Conservation (phyloP, 2,113 vertebrate genomes). For the Channa argus region DNA sequence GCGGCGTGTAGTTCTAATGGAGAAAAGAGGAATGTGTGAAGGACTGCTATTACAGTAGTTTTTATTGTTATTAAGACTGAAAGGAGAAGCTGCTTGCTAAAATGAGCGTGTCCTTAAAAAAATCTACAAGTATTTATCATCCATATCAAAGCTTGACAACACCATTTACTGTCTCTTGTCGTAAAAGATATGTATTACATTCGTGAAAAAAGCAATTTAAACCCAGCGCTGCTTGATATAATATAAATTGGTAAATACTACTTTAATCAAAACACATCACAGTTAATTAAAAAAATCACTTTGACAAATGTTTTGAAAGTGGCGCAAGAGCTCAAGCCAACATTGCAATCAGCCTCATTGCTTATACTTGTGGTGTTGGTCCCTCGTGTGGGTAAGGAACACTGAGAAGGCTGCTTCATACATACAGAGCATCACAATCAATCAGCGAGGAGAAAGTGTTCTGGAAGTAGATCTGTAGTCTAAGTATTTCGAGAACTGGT, state of each 20-base stretch:
- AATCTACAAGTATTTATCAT: conserved; percentile 40
- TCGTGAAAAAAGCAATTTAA: conserved; percentile 65
- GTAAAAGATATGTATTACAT: conserved; percentile 58
- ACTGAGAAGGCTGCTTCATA: conserved; percentile 47
- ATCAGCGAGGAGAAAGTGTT: conserved; percentile 26
- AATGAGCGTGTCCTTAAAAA: conserved; percentile 47
- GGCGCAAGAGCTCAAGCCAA: conserved; percentile 55
- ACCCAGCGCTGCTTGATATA: conserved; percentile 59
- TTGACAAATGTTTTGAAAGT: conserved; percentile 71
- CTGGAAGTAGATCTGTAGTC: conserved; percentile 17
- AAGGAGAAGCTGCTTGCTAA: conserved; percentile 40
- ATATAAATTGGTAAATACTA: conserved; percentile 76
- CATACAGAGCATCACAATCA: conserved; percentile 42
- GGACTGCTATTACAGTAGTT: conserved; percentile 57
- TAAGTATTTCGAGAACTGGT: conserved; percentile 25
- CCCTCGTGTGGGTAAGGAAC: conserved; percentile 58
- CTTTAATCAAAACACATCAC: conserved; percentile 74
- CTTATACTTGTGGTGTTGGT: conserved; percentile 60
- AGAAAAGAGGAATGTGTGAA: conserved; percentile 67
- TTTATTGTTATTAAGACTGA: conserved; percentile 58
- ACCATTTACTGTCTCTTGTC: conserved; percentile 56
- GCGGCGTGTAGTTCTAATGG: conserved; percentile 51
- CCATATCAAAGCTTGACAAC: conserved; percentile 50
- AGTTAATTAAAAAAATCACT: conserved; percentile 78
- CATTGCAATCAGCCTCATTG: conserved; percentile 64